Conservation (phyloP, 2,888 invertebrate species). For the Cheilosia scutellata region DNA sequence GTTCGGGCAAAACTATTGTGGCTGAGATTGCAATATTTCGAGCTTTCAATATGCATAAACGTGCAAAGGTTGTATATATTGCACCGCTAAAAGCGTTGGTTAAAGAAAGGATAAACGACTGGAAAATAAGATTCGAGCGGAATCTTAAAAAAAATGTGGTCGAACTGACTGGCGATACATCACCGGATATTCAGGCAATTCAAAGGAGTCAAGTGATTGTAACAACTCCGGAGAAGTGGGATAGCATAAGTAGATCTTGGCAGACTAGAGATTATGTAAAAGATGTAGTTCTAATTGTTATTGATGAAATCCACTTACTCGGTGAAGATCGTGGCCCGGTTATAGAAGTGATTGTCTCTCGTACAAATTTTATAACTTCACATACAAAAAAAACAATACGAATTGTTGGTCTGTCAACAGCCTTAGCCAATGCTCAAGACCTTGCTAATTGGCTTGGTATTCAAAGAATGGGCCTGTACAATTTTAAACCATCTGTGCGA, state of each 20-base stretch:
- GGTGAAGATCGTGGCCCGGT: conserved; percentile 96
- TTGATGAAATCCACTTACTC: conserved; percentile 99
- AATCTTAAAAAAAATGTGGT: conserved; percentile 93
- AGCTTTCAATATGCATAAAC: conserved; percentile 92
- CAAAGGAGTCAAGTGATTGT: conserved; percentile 95
- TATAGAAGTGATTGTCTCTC: conserved; percentile 98
- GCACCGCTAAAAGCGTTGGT: conserved; percentile 99
- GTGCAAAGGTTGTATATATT: conserved; percentile 96
- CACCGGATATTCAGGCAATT: conserved; percentile 93
- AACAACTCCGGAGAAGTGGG: conserved; percentile 99
- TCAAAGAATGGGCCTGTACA: conserved; percentile 94
- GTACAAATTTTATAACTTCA: conserved; percentile 97
- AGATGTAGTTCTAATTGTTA: conserved; percentile 95
- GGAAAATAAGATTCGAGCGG: conserved; percentile 92
- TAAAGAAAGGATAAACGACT: conserved; percentile 97
- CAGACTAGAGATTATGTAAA: conserved; percentile 97
- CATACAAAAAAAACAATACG: conserved; percentile 93
- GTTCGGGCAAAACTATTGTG: conserved; percentile 99
- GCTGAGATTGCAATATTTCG: conserved; percentile 99
- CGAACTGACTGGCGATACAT: conserved; percentile 97
- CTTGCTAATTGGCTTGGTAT: conserved; percentile 98
- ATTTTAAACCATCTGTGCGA: conserved; percentile 98
- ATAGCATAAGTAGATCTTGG: conserved; percentile 99
- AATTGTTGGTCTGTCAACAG: conserved; percentile 98
- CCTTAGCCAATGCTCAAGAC: conserved; percentile 98